Percentiles rank a stretch among this genome's conserved stretches.
phyloP scores from a whole-genome alignment of 2,797 vertebrate genomes.

The Anabacerthia variegaticeps region DNA sequence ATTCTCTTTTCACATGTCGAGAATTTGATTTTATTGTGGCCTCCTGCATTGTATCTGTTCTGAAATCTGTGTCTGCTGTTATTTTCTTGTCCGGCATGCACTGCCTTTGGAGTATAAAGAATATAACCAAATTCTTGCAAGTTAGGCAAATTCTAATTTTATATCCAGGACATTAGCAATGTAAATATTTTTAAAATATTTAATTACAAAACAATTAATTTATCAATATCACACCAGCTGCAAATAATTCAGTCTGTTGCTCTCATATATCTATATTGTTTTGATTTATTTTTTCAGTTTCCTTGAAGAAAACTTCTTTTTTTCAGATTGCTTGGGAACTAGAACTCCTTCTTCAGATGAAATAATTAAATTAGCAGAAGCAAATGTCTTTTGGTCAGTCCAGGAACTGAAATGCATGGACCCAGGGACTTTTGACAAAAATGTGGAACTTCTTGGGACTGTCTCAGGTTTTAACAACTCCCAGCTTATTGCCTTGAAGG shows the following conservation, averaged over 20 bases:
- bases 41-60: background rate
- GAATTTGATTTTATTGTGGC: background rate
- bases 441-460: constrained; percentile 76
- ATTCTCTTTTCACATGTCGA: background rate
- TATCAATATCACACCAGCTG: background rate
- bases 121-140: background rate
- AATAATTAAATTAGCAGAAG: constrained; percentile 75
- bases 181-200: background rate
- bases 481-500: constrained; percentile 78
- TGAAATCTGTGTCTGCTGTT: background rate
- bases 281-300: background rate
- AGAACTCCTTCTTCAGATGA: constrained; percentile 69
- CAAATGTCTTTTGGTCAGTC: constrained; percentile 79
- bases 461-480: constrained; percentile 64
- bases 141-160: background rate
- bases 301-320: background rate
- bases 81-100: background rate
- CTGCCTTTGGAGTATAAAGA: background rate
- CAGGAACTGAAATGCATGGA: constrained; percentile 76
- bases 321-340: constrained; percentile 71
- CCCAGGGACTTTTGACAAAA: constrained; percentile 68
- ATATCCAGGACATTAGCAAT: background rate
- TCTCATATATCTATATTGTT: background rate
- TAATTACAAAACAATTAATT: background rate
- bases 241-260: background rate